A percentile compares a stretch with the other conserved stretches of the same genome.
These are phyloP conservation scores for Micronycteris hirsuta DNA, from an alignment of 2,113 vertebrate species.

Conservation along the genomic window DNA sequence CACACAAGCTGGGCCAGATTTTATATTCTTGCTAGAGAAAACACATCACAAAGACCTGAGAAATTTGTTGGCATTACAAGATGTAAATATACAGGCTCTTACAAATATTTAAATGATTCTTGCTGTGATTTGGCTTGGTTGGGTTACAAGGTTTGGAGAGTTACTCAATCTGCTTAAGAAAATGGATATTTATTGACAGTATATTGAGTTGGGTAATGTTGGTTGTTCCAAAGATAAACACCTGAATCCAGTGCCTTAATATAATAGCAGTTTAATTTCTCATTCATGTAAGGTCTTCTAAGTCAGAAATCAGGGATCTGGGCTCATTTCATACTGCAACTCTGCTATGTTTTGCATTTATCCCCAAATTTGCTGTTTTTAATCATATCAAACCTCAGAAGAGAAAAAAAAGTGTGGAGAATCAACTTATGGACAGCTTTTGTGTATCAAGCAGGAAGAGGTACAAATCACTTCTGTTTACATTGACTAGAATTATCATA, in stretches of 20 bases:
- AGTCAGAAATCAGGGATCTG: neutral
- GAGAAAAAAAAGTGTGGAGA: neutral
- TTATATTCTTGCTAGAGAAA: neutral
- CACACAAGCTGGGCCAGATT: too few relatives aligned
- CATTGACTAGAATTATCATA: neutral
- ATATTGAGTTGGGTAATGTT: neutral
- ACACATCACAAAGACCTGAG: constrained; percentile 6
- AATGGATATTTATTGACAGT: neutral
- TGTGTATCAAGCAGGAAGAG: neutral
- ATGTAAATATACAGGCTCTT: neutral
- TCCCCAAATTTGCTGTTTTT: neutral
- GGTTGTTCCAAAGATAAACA: neutral
- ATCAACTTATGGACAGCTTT: neutral
- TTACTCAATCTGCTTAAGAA: neutral
- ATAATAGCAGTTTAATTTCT: neutral
- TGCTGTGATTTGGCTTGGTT: neutral
- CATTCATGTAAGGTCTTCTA: neutral
- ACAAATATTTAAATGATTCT: neutral
- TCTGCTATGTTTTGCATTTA: neutral
- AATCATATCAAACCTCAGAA: neutral
- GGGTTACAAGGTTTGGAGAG: neutral
- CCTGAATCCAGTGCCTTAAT: neutral
- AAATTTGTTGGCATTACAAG: neutral
- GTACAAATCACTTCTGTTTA: neutral
- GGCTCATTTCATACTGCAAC: neutral